A percentile compares a stretch with the other conserved stretches of the same genome.
These are phyloP conservation scores for Harpalus rufipes DNA, from an alignment of 2,888 invertebrate genomes.

Conservation along the genomic window DNA sequence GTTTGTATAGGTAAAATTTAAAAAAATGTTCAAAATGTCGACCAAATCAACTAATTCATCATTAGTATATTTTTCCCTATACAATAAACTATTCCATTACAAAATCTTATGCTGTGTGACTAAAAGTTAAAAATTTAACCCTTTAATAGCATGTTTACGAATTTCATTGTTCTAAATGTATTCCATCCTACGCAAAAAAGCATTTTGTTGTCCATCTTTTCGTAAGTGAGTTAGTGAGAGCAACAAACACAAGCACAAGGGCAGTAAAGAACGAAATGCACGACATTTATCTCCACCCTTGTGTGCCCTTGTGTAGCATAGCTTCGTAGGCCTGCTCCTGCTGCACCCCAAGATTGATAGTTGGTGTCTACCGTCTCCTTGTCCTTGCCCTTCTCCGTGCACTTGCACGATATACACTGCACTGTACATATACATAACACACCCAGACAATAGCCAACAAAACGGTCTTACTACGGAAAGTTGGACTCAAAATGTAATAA, in stretches of 20 bases:
- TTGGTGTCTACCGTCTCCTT: constrained; percentile 61
- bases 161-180: neutral
- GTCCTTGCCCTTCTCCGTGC: neutral
- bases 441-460: constrained; percentile 26
- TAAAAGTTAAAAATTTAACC: too few relatives aligned
- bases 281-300: constrained; percentile 63
- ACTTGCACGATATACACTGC: neutral
- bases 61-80: too few relatives aligned
- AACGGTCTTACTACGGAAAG: neutral
- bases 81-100: too few relatives aligned
- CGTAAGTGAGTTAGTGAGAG: neutral
- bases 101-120: too few relatives aligned
- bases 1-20: too few relatives aligned
- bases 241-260: constrained; percentile 4
- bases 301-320: constrained; percentile 41
- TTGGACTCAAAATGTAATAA: too few relatives aligned
- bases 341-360: constrained; percentile 62
- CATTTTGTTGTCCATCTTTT: constrained; percentile 1
- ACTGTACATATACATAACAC: neutral
- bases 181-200: neutral
- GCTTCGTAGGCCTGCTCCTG: constrained; percentile 44
- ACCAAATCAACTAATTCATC: too few relatives aligned
- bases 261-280: constrained; percentile 58
- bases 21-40: too few relatives aligned
- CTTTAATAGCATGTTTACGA: too few relatives aligned